Conservation (phyloP, 2,797 vertebrate genomes). For the Danio kyathit region DNA sequence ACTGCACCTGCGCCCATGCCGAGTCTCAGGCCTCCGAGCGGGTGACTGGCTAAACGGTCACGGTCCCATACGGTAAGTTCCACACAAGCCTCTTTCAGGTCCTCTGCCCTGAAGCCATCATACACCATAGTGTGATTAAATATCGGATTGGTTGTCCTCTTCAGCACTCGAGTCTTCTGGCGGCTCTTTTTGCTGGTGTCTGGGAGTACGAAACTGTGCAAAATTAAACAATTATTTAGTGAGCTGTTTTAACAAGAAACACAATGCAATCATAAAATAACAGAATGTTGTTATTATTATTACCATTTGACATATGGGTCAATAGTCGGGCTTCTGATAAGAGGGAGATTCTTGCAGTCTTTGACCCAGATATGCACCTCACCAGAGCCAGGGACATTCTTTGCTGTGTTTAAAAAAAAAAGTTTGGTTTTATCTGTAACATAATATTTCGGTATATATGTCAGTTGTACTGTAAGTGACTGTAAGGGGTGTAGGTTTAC, state of each 20-base stretch:
- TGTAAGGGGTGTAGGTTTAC: constrained; percentile 65
- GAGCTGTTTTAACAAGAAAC: background rate
- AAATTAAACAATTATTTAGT: background rate
- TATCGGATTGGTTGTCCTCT: constrained; percentile 84
- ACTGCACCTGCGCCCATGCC: constrained; percentile 88
- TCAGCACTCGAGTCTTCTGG: constrained; percentile 92
- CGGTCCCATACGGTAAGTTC: constrained; percentile 96
- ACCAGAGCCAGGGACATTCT: constrained; percentile 79
- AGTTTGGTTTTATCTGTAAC: background rate
- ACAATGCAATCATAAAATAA: background rate
- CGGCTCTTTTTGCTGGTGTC: constrained; percentile 95
- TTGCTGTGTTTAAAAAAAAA: constrained; percentile 66
- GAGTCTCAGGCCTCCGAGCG: constrained; percentile 91
- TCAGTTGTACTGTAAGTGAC: background rate
- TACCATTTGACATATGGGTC: constrained; percentile 98
- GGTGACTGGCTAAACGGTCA: constrained; percentile 89
- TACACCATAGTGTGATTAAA: constrained; percentile 99
- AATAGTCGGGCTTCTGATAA: constrained; percentile 82
- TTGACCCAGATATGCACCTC: constrained; percentile 98
- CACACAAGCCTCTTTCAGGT: constrained; percentile 90
- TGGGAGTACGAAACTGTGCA: constrained; percentile 89
- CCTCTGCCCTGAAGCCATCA: constrained; percentile 89
- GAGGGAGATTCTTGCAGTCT: constrained; percentile 90
- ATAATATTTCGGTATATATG: background rate
- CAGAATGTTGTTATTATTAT: background rate